Base-by-base conservation (phyloP, 2,113 vertebrate species). In the Gambusia holbrooki region DNA sequence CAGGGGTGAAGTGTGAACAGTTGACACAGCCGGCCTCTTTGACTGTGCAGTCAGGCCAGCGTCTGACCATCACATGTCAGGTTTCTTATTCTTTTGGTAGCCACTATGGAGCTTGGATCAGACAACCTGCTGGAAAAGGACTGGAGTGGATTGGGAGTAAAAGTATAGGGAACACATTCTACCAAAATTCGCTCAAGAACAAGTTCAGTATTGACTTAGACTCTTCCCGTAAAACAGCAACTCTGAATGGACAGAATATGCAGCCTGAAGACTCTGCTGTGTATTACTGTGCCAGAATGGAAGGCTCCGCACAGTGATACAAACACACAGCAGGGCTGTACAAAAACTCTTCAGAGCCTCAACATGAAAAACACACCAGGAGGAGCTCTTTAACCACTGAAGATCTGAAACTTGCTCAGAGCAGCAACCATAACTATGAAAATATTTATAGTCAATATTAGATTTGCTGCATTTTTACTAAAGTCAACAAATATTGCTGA, bases 71-170 rank as follows among this genome's bases (percentile, higher is more conserved):
- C 45, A 48, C 15, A 19, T 48, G 45, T 19, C 45, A 48, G 5
- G 45, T 48, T 17, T 48, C 45, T 48, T 48, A 19, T 48, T 48
- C 19, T 8, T 25, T 22, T 5, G 1, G 0, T 5, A 17, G 45
- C 4, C 19, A 37, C 17, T 48, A 17, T 14, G 66, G 72, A 76
- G 1, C 9, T 32, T 87, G 80, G 82, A 86, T 90, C 71, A 87
- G 86, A 69, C 88, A 91, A 17, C 28, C 48, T 66, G 65, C 71
- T n/a, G 62, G 68, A 3, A 71, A 77, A 71, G 28, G n/a, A 3
- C 32, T 32, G 22, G 67, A 0, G 13, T 70, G 32, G 67, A 77
- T 77, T 35, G 62, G 61, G 25, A 4, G 6, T 1, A n/a, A 32
- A n/a, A 5, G n/a, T 29, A 9, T 72, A 6, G 19, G 28, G 1